These are phyloP conservation scores for Anoplolepis gracilipes DNA, from an alignment of 1,140 invertebrate species.

Conservation along the genomic window DNA sequence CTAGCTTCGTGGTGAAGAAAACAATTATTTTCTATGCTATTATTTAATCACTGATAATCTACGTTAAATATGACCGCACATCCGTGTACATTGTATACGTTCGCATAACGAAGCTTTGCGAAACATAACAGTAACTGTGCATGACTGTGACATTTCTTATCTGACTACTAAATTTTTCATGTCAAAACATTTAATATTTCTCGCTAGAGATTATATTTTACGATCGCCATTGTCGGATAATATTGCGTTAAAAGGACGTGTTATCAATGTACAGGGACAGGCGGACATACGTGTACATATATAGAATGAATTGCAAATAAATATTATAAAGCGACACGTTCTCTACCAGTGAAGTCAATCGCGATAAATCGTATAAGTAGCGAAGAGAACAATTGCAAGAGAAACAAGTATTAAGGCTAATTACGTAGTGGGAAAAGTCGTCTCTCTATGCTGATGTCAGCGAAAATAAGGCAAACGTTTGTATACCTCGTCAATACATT, in stretches of 20 bases:
- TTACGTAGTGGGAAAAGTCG: slow-evolving; percentile 34
- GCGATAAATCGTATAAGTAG: slow-evolving; percentile 60
- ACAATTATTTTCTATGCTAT: slow-evolving; percentile 63
- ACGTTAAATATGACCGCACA: slow-evolving; percentile 40
- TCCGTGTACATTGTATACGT: background rate
- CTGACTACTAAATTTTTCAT: background rate
- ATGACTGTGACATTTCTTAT: background rate
- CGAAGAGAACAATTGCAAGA: slow-evolving; percentile 46
- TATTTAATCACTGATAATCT: slow-evolving; percentile 56
- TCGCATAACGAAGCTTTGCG: slow-evolving; percentile 10
- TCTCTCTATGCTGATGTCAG: slow-evolving; percentile 39
- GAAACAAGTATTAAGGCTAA: slow-evolving; percentile 55
- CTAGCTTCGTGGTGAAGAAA: slow-evolving; percentile 51
- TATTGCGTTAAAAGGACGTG: background rate
- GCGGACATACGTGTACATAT: slow-evolving; percentile 52
- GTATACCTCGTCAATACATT: slow-evolving; percentile 51
- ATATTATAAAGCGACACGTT: slow-evolving; percentile 51
- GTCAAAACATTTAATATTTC: background rate
- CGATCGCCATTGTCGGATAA: slow-evolving; percentile 2
- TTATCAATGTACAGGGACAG: background rate
- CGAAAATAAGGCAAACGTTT: slow-evolving; percentile 54
- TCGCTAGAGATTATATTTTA: slow-evolving; percentile 26
- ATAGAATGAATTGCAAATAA: slow-evolving; percentile 57
- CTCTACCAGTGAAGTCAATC: slow-evolving; percentile 54
- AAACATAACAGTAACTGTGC: background rate